Evolutionary conservation across 2,797 vertebrate species (phyloP), one percentile per base, ranked within the genome.

Genomic region (Anabas testudineus): DNA sequence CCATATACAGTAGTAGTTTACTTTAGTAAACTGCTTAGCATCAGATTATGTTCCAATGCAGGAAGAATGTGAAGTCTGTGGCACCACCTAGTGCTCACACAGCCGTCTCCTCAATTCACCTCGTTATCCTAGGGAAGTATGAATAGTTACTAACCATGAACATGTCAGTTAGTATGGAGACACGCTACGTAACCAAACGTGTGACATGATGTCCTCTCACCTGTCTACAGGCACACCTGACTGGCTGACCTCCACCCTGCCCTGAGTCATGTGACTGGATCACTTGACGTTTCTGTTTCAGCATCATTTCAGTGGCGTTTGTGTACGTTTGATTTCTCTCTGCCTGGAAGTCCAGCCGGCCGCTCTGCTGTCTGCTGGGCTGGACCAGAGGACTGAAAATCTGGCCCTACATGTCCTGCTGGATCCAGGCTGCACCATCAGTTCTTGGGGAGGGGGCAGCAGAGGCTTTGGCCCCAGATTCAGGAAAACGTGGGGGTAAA

Each of bases 261-360:
- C 82, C 67, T 46, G 47, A 90, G 93, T 94, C 92, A 93, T 94
- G 94, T 96, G 96, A 96, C 93, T 90, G 94, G 95, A 93, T 96
- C 95, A 95, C 94, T 90, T 93, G 92, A 82, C 41, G 68, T 88
- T 90, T 83, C n/a, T 93, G 91, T 87, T 92, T 93, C 93, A 75
- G 93, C 96, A 95, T 96, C 96, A 95, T 95, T 95, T 96, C 90
- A 95, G 94, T 95, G 96, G 95, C 95, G 95, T 95, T 93, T 92
- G 92, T 94, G 92, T 92, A 82, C 90, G 92, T 95, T 94, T 93
- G 86, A 91, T 92, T 74, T 57, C 79, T 57, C 79, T 86, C 89
- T 84, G 87, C 92, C 89, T 7, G 73, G 87, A 92, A 87, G 69
- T 42, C 71, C 90, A 80, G 90, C 93, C 85, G 88, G 88, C 85